Evolutionary conservation across 2,113 vertebrate species (phyloP), one percentile per base, ranked within the genome.

Genomic region (Pyrgilauda ruficollis): DNA sequence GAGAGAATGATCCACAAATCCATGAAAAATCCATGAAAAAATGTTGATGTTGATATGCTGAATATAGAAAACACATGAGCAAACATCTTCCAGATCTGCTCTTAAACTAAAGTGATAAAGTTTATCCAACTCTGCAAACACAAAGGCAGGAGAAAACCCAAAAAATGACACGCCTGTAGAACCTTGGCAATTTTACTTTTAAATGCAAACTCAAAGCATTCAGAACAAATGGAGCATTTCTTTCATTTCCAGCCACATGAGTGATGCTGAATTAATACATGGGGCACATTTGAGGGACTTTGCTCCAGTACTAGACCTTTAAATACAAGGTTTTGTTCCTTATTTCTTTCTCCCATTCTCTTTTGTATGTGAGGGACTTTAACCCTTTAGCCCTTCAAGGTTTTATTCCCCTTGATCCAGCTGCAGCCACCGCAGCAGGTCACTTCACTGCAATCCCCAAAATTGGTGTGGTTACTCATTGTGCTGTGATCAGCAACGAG

Each of bases 171-270:
- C 1, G 4, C 6, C 35, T 68, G 21, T 44, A 76, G 70, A 80
- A 37, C 59, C 80, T 88, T 52, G 79, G 41, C 8, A 41, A 64
- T 91, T 93, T 81, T 41, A 80, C 27, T 94, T 90, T 93, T 15
- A 62, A 81, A 92, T 74, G 52, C 33, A 92, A 69, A 50, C 47
- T 35, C 68, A 37, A 74, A 83, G 53, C 52, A 73, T 41, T 62
- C 27, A 66, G 78, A 92, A 84, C 43, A 91, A 96, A 67, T n/a
- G 47, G 82, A 77, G 59, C 78, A 61, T 59, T 94, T 87, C 70
- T 82, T 93, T 79, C 46, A 59, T 77, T 93, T 77, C 81, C 63
- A 95, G 62, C 44, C 85, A 90, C 1, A 2, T 37, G 84, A 64
- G 35, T 16, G 67, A 82, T 43, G 37, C 56, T 77, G 75, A 79